A percentile compares a stretch with the other conserved stretches of the same genome.
These are phyloP conservation scores for Diachasma alloeum DNA, from an alignment of 1,140 invertebrate species.

Conservation along the genomic window DNA sequence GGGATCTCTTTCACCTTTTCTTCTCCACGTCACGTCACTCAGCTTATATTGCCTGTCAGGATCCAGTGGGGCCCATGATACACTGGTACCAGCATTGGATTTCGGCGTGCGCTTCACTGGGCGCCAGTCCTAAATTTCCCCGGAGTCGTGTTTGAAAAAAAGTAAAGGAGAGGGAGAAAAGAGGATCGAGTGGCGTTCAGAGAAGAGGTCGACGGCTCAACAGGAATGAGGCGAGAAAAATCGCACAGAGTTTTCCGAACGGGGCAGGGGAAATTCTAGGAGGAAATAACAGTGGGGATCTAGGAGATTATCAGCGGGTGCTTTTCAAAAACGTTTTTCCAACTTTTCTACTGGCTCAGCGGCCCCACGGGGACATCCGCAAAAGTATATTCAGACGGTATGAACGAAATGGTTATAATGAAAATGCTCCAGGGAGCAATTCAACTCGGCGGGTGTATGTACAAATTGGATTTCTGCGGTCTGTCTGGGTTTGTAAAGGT, in stretches of 20 bases:
- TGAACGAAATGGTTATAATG: not conserved
- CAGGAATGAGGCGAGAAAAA: not conserved
- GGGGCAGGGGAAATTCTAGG: not conserved
- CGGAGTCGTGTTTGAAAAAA: not conserved
- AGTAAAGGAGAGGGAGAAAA: not conserved
- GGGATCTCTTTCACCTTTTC: slow-evolving; percentile 21
- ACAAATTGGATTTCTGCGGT: slow-evolving; percentile 42
- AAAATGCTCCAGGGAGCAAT: slow-evolving; percentile 38
- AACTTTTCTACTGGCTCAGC: no score
- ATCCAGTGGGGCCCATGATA: slow-evolving; percentile 25
- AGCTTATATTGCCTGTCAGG: slow-evolving; percentile 41
- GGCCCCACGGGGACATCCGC: not conserved
- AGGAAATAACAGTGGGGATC: not conserved
- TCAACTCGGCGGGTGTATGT: slow-evolving; percentile 37
- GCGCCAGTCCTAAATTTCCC: not conserved
- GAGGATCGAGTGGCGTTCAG: not conserved
- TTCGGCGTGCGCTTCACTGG: not conserved
- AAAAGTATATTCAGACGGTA: slow-evolving; percentile 7
- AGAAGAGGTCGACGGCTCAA: not conserved
- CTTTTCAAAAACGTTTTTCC: not conserved
- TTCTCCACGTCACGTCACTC: not conserved
- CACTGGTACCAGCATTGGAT: slow-evolving; percentile 6
- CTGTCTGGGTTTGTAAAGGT: slow-evolving; percentile 16
- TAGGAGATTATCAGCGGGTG: not conserved
- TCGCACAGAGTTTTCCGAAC: not conserved